phyloP scores from a whole-genome alignment of 2,888 invertebrate genomes.

The Eupithecia vulgata region DNA sequence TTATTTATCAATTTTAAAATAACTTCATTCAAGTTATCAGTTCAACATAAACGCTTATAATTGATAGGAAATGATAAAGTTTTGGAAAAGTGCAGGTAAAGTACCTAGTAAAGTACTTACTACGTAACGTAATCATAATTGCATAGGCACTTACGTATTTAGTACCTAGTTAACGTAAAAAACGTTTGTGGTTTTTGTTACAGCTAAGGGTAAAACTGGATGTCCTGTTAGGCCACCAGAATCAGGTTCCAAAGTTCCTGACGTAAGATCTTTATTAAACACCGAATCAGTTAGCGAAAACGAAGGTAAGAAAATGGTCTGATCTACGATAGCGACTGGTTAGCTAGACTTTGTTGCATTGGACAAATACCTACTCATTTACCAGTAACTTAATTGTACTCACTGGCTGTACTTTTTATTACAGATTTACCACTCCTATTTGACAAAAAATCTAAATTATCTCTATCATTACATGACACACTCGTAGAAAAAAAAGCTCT shows the following conservation, averaged over 20 bases:
- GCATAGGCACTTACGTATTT: not conserved
- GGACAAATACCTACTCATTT: not conserved
- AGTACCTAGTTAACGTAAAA: not conserved
- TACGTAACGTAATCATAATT: constrained; percentile 25
- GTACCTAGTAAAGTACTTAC: constrained; percentile 29
- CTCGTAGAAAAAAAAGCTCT: constrained; percentile 91
- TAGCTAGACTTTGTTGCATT: not conserved
- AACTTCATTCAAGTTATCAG: constrained; percentile 1
- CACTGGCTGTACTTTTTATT: constrained; percentile 46
- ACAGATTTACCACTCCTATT: constrained; percentile 70
- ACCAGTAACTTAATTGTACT: not conserved
- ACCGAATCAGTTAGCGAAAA: constrained; percentile 60
- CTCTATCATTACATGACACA: constrained; percentile 89
- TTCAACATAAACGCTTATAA: constrained; percentile 15
- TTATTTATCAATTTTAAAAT: constrained; percentile 20
- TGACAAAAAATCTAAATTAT: constrained; percentile 86
- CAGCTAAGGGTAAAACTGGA: constrained; percentile 81
- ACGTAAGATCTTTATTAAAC: constrained; percentile 57
- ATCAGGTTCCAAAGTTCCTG: constrained; percentile 49
- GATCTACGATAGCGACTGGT: not conserved
- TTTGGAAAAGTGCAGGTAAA: constrained; percentile 90
- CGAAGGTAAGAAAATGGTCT: constrained; percentile 57
- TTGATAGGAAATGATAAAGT: constrained; percentile 86
- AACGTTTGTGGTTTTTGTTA: constrained; percentile 44
- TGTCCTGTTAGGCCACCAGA: constrained; percentile 81